Evolutionary conservation across 1,140 invertebrate species (phyloP), one percentile per base, ranked within the genome.

Genomic region (Agrypnia vestita): DNA sequence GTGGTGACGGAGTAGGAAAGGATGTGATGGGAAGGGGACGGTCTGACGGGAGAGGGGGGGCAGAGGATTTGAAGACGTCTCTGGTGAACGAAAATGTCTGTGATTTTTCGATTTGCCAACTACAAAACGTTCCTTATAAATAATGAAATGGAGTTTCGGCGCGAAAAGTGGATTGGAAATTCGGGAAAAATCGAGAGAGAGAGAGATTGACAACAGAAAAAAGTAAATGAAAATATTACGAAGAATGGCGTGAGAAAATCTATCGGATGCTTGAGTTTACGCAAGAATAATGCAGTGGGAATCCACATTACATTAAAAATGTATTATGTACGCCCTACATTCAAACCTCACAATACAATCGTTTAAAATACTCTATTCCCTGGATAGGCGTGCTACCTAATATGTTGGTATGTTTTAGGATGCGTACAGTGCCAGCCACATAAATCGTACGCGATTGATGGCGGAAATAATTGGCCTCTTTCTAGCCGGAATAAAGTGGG

Each of bases 101-200:
- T 78, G 76, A 78, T 78, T 78, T 78, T 78, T 78, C 76, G 76
- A 78, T 78, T 78, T 78, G 49, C 76, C 47, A 69, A 78, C 76
- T 78, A 78, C 76, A 78, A 78, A 78, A 78, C 76, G 62, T 43
- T 59, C 73, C 43, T 49, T 78, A 78, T 78, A 61, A 78, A 78
- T 78, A 78, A 78, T 78, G 76, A 62, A 78, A 67, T 78, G 43
- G 75, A 67, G 61, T 75, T 75, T 61, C 69, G 74, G 47, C 59
- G 74, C 55, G 35, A 76, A 64, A 56, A 76, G 74, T 76, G 74
- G 74, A 76, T 76, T 61, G 74, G 74, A 64, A 73, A 73, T 25
- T 21, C 47, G 21, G 13, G n/a, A 73, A 55, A 73, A 73, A 73
- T 47, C 43, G 47, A 49, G 46, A 71, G 17, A 55, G 49, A 17